Conservation (phyloP, 1,140 invertebrate genomes). For the Myzus persicae region DNA sequence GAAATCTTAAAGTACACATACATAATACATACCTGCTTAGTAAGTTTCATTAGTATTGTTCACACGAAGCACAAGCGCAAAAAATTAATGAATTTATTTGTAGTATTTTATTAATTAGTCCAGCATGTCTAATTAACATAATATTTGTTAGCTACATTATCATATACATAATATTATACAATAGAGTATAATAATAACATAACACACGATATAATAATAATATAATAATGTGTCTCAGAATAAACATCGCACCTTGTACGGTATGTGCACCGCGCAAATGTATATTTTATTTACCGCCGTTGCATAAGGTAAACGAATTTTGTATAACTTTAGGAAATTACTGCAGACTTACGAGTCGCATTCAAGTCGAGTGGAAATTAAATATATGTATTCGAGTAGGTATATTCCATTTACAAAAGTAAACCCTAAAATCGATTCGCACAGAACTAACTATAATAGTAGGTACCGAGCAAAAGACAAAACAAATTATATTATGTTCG, state of each 20-base stretch:
- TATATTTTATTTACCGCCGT: background rate
- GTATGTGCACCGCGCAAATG: background rate
- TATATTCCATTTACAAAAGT: background rate
- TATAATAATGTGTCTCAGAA: background rate
- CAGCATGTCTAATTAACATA: background rate
- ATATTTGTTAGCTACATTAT: background rate
- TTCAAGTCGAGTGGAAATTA: background rate
- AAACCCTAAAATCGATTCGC: background rate
- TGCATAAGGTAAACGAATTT: background rate
- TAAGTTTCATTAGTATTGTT: conserved; percentile 2
- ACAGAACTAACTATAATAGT: background rate
- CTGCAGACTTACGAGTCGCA: background rate
- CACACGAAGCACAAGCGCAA: background rate
- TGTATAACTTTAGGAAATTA: background rate
- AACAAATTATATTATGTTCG: background rate
- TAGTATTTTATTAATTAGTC: background rate
- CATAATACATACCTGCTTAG: background rate
- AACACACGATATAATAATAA: background rate
- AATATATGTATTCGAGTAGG: background rate
- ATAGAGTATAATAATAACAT: background rate
- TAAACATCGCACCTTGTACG: background rate
- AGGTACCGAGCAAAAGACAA: background rate
- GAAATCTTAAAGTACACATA: background rate
- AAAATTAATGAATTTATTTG: conserved; percentile 12
- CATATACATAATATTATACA: too few species aligned